Percentiles rank a stretch among this genome's conserved stretches.
These are phyloP conservation scores for Carabus problematicus DNA, from an alignment of 2,888 invertebrate genomes.

Conservation along the genomic window DNA sequence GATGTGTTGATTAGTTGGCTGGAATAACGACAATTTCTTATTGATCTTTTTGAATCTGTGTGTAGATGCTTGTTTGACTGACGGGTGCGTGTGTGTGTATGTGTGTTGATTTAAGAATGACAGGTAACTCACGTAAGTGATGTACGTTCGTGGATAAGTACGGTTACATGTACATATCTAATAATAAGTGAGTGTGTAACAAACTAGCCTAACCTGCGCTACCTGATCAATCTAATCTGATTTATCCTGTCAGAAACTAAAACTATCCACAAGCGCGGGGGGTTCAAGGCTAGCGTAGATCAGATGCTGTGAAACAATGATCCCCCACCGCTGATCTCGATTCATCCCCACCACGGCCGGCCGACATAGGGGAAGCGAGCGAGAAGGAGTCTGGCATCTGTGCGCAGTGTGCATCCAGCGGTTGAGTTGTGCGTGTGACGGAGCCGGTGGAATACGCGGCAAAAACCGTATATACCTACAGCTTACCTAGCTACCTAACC, in stretches of 20 bases:
- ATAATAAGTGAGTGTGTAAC: slow-evolving; percentile 11
- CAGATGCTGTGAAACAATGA: slow-evolving; percentile 58
- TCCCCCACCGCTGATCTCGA: slow-evolving; percentile 52
- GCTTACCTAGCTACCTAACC: not conserved
- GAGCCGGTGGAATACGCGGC: slow-evolving; percentile 24
- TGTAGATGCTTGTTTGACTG: no score
- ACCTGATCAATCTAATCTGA: slow-evolving; percentile 40
- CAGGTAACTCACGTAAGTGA: no score
- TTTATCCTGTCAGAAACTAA: slow-evolving; percentile 40
- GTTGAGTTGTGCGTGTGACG: slow-evolving; percentile 4
- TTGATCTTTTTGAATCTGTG: no score
- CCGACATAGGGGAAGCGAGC: slow-evolving; percentile 17
- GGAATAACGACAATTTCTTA: no score
- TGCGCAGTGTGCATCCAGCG: slow-evolving; percentile 17
- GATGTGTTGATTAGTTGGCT: no score
- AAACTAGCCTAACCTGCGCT: no score
- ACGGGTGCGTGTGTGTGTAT: no score
- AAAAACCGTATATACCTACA: not conserved
- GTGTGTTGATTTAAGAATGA: no score
- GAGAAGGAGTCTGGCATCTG: not conserved
- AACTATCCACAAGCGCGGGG: slow-evolving; percentile 37
- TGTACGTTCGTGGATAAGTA: not conserved
- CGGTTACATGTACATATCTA: not conserved
- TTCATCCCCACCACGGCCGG: slow-evolving; percentile 25
- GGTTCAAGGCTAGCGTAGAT: slow-evolving; percentile 54